Percentiles rank a stretch among this genome's conserved stretches.
Conservation (phyloP, 2,113 vertebrate species). For the Rhegmatorhina hoffmannsi region DNA sequence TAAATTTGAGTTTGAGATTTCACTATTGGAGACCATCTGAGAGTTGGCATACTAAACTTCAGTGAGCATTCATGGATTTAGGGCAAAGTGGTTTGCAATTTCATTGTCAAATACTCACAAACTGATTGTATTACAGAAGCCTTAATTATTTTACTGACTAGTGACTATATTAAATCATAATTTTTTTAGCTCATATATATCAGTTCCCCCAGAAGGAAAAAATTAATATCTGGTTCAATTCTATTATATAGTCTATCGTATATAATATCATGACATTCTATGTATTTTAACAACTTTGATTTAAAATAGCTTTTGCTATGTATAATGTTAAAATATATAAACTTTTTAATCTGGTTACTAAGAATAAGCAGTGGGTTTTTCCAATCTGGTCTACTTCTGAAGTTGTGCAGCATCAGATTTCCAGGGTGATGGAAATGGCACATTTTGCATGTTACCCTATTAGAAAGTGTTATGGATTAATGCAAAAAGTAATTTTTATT, state of each 20-base stretch:
- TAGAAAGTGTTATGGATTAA: background rate
- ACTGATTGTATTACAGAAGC: background rate
- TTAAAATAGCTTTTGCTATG: background rate
- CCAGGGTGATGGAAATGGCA: background rate
- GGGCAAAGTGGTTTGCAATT: background rate
- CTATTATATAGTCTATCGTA: background rate
- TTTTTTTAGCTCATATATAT: background rate
- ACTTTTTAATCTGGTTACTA: background rate
- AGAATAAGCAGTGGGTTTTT: background rate
- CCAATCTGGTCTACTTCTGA: background rate
- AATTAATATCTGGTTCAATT: background rate
- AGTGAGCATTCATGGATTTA: background rate
- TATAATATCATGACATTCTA: background rate
- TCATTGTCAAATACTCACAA: background rate
- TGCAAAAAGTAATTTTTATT: constrained; percentile 2
- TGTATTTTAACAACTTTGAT: background rate
- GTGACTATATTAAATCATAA: background rate
- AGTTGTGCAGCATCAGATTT: background rate
- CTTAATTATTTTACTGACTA: background rate
- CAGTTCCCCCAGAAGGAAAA: background rate
- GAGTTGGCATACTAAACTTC: background rate
- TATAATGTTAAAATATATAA: background rate
- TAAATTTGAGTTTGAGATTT: background rate
- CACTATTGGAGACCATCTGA: background rate
- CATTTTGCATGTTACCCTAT: background rate